Base-by-base conservation (phyloP, 2,797 vertebrate species). In the Epinephelus coioides region DNA sequence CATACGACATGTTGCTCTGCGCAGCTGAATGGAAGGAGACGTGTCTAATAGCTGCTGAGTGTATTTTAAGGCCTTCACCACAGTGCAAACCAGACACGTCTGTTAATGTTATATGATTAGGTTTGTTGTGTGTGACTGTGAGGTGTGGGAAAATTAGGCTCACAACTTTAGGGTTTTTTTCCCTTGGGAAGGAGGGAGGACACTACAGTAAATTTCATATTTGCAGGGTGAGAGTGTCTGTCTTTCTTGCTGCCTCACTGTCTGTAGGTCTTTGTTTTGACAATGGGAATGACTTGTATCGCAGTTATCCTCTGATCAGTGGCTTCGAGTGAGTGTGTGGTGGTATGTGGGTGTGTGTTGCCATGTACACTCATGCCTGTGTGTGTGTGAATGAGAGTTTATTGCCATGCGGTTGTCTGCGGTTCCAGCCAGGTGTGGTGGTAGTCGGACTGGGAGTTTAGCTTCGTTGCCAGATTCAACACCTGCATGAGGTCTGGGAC, bases 371-470 rank as follows among this genome's bases (percentile, higher is more conserved):
- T 72, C 66, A 62, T 68, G 70, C 49, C 25, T 76, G 25, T 68
- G 30, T 72, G 27, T 77, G 67, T 47, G 74, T 50, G 73, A 43
- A n/a, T 57, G 63, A 79, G 44, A 73, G 56, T 90, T 80, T 86
- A 77, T 84, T 78, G 50, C 55, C 21, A 23, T 78, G 86, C 61
- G 71, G 86, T 81, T 76, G 93, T 91, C 92, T 93, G 91, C 51
- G 69, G 78, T 86, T 81, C 25, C 84, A 89, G 79, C 81, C 90
- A 94, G 94, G 92, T 94, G 93, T 92, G 89, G 77, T 73, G 60
- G 63, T 7, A 69, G 87, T 81, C 38, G 44, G 67, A 81, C 18
- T n/a, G 25, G 55, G 68, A 62, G 63, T 78, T 88, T 86, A 80
- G 69, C 75, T 78, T 38, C 1, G 21, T 72, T 86, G 84, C 86